phyloP scores from a whole-genome alignment of 2,888 invertebrate species.

The Athrips mouffetella region DNA sequence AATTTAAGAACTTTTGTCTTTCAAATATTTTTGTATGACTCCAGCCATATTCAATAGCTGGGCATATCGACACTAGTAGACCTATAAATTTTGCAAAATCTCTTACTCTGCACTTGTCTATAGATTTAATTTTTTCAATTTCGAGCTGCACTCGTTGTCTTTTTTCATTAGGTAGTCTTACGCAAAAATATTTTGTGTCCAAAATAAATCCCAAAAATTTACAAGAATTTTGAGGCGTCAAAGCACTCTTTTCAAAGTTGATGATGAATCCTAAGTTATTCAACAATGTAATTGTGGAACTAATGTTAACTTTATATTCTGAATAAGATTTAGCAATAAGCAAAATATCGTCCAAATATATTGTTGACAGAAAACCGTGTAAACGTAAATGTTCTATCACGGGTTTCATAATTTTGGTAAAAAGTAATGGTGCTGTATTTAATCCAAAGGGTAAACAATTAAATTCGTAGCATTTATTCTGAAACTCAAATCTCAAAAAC shows the following conservation, averaged over 20 bases:
- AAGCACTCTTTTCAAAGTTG: neutral
- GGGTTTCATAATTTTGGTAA: constrained; percentile 2
- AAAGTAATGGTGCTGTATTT: too few species aligned
- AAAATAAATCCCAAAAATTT: constrained; percentile 1
- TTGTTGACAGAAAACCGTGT: too few species aligned
- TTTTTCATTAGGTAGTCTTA: neutral
- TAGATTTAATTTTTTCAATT: neutral
- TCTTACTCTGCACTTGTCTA: neutral
- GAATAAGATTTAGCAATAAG: neutral
- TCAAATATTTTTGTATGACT: neutral
- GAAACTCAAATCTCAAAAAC: neutral
- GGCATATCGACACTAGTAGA: too few species aligned
- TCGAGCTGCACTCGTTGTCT: neutral
- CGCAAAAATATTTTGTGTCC: neutral
- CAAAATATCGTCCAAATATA: constrained; percentile 11
- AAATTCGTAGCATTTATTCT: neutral
- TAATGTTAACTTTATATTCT: neutral
- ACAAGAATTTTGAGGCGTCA: neutral
- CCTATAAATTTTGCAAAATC: too few species aligned
- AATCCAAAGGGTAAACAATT: constrained; percentile 6
- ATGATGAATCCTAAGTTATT: neutral
- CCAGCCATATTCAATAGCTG: neutral
- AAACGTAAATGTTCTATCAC: neutral
- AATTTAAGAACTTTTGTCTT: too few species aligned
- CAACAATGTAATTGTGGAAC: neutral